A percentile compares a stretch with the other conserved stretches of the same genome.
phyloP scores from a whole-genome alignment of 2,113 vertebrate genomes.

The human region DNA sequence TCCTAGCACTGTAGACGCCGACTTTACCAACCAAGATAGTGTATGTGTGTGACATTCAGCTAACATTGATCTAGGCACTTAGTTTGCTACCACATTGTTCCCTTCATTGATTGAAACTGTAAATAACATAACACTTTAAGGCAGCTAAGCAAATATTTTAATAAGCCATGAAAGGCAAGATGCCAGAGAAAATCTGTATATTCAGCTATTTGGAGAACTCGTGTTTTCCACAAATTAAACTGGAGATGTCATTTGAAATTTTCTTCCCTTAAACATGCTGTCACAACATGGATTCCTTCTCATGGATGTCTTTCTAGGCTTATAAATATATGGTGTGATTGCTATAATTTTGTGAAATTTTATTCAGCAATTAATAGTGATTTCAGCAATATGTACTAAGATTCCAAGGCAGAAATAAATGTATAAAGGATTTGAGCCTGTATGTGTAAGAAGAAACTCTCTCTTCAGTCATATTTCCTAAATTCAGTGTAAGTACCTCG shows the following conservation, averaged over 20 bases:
- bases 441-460: conserved; percentile 67
- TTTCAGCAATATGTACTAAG: conserved; percentile 66
- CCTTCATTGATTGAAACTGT: conserved; percentile 62
- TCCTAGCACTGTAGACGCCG: background rate
- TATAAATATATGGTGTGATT: conserved; percentile 61
- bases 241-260: conserved; percentile 55
- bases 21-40: background rate
- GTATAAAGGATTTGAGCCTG: conserved; percentile 73
- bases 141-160: conserved; percentile 78
- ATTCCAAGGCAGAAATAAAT: conserved; percentile 69
- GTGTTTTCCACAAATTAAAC: conserved; percentile 47
- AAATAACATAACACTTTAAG: conserved; percentile 69
- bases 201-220: conserved; percentile 49
- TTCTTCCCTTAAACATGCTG: conserved; percentile 40
- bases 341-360: conserved; percentile 71
- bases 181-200: conserved; percentile 48
- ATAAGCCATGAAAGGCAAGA: conserved; percentile 74
- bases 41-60: background rate
- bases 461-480: conserved; percentile 72
- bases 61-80: background rate
- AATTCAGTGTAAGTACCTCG: conserved; percentile 74
- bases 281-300: conserved; percentile 51
- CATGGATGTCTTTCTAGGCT: conserved; percentile 64
- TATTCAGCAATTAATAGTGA: conserved; percentile 71
- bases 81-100: conserved; percentile 50